Conservation (phyloP, 2,888 invertebrate genomes). For the Gymnosoma rotundatum region DNA sequence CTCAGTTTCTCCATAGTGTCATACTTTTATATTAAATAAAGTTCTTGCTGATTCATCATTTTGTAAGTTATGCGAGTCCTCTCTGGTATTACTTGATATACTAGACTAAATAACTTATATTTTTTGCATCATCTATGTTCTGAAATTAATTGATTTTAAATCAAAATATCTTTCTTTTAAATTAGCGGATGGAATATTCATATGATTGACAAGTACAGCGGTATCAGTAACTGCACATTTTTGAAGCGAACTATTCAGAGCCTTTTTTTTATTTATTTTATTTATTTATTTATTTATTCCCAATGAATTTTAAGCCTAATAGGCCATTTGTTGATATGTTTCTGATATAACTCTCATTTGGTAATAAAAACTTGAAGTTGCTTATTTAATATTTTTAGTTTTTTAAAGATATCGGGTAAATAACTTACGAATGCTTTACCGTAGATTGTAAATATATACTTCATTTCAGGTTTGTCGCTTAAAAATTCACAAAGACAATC, state of each 20-base stretch:
- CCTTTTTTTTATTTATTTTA: no score
- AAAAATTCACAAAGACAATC: neutral
- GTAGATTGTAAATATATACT: neutral
- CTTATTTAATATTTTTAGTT: constrained; percentile 16
- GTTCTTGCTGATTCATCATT: neutral
- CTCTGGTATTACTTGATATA: neutral
- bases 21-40: neutral
- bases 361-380: constrained; percentile 2
- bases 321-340: neutral
- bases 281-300: no score
- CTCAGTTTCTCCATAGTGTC: neutral
- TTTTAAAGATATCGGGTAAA: constrained; percentile 23
- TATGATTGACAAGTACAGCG: neutral
- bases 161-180: neutral
- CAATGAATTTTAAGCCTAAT: no score
- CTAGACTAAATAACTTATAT: neutral
- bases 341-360: neutral
- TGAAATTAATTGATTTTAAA: neutral
- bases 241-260: neutral
- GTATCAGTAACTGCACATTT: neutral
- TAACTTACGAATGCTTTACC: constrained; percentile 30
- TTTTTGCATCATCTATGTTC: neutral
- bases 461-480: constrained; percentile 23
- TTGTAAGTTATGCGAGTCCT: neutral
- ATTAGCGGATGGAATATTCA: neutral